Evolutionary conservation across 1,140 invertebrate species (phyloP).

Genomic region (Pinna nobilis): DNA sequence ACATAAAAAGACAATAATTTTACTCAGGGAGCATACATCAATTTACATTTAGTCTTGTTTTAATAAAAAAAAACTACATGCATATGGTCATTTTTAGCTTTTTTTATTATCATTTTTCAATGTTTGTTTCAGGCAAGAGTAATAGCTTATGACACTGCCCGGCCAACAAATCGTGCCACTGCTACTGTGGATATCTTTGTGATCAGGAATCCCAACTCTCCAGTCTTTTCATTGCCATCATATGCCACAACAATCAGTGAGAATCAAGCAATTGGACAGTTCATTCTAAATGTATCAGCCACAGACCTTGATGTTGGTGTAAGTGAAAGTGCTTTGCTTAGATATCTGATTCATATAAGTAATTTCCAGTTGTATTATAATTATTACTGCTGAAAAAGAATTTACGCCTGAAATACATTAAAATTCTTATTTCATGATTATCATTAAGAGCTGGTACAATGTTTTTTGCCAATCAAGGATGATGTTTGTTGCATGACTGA

Average conservation of each 20-base stretch:
- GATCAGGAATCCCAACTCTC: slow-evolving; percentile 86
- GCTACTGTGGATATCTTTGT: slow-evolving; percentile 86
- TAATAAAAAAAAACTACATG: no score
- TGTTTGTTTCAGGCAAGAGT: slow-evolving; percentile 78
- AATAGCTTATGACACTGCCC: slow-evolving; percentile 89
- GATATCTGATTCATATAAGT: not conserved
- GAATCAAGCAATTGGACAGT: slow-evolving; percentile 82
- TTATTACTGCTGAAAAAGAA: no score
- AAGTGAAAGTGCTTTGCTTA: not conserved
- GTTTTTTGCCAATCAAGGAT: no score
- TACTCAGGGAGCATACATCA: no score
- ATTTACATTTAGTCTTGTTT: no score
- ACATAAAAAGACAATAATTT: not conserved
- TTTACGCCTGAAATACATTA: no score
- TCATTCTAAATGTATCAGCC: slow-evolving; percentile 84
- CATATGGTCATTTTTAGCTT: not conserved
- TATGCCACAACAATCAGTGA: slow-evolving; percentile 89
- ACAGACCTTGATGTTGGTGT: slow-evolving; percentile 35
- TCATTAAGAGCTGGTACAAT: no score
- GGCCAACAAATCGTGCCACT: slow-evolving; percentile 89
- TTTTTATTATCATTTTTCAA: not conserved
- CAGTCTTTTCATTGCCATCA: slow-evolving; percentile 83
- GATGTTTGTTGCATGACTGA: not conserved
- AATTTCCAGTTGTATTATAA: not conserved
- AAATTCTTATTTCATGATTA: no score